Percentiles rank a stretch among this genome's conserved stretches.
Conservation (phyloP, 1,140 invertebrate species). For the Berghia stephanieae region DNA sequence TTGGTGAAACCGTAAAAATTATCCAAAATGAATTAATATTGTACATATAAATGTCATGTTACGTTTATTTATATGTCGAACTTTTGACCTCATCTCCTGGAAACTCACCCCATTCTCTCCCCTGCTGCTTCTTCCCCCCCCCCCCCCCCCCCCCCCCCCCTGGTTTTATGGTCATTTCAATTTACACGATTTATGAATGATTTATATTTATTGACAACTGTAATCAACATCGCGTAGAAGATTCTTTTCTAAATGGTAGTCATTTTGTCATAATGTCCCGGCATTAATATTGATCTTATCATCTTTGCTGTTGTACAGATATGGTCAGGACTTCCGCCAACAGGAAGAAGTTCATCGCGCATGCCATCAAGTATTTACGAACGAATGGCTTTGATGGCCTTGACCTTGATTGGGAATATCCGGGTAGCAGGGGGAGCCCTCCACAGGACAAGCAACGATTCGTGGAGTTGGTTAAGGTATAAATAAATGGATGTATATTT, state of each 20-base stretch:
- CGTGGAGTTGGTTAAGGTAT: conserved; percentile 85
- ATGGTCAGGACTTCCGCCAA: conserved; percentile 46
- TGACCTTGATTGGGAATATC: conserved; percentile 97
- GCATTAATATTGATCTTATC: neutral
- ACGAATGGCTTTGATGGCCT: conserved; percentile 95
- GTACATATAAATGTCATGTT: no score
- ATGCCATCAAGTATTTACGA: conserved; percentile 84
- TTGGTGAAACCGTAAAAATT: no score
- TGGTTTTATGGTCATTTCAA: no score
- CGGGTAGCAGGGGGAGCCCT: conserved; percentile 88
- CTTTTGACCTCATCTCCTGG: no score
- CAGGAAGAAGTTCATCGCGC: conserved; percentile 47
- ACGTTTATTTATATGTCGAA: no score
- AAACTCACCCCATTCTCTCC: no score
- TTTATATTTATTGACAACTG: no score
- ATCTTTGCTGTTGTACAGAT: conserved; percentile 19
- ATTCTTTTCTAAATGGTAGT: neutral
- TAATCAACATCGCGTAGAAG: neutral
- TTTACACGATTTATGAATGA: no score
- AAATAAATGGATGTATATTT: neutral
- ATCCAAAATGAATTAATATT: no score
- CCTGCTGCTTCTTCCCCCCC: no score
- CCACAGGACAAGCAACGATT: conserved; percentile 90
- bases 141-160: no score
- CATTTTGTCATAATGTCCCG: neutral